Evolutionary conservation across 2,797 vertebrate genomes (phyloP).

Genomic region (Diplodus puntazzo): DNA sequence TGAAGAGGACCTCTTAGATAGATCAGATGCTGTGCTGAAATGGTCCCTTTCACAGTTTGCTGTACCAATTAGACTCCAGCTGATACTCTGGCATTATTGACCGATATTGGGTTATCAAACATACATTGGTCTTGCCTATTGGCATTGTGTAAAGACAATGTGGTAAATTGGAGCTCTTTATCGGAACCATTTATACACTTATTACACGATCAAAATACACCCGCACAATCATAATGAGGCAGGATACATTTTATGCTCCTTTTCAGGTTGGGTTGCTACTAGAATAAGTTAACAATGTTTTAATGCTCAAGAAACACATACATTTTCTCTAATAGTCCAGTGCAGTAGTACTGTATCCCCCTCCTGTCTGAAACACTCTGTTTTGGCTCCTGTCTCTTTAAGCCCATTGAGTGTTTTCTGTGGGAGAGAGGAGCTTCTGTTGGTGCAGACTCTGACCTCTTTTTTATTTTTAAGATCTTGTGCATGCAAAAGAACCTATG

Average conservation of each 20-base stretch:
- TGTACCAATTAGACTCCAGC: neutral
- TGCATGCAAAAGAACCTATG: no score
- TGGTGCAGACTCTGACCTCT: no score
- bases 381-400: no score
- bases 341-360: no score
- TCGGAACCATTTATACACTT: neutral
- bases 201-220: constrained; percentile 17
- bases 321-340: no score
- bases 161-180: neutral
- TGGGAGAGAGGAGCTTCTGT: no score
- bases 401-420: no score
- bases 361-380: no score
- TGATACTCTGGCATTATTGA: neutral
- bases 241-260: neutral
- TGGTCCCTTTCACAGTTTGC: neutral
- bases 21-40: constrained; percentile 21
- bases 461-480: no score
- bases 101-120: neutral
- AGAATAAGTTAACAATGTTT: no score
- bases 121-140: constrained; percentile 7
- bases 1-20: constrained; percentile 30
- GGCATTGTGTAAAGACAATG: neutral
- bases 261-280: no score
- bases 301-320: no score
- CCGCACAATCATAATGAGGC: neutral